phyloP scores from a whole-genome alignment of 2,797 vertebrate genomes.

The Podargus strigoides region DNA sequence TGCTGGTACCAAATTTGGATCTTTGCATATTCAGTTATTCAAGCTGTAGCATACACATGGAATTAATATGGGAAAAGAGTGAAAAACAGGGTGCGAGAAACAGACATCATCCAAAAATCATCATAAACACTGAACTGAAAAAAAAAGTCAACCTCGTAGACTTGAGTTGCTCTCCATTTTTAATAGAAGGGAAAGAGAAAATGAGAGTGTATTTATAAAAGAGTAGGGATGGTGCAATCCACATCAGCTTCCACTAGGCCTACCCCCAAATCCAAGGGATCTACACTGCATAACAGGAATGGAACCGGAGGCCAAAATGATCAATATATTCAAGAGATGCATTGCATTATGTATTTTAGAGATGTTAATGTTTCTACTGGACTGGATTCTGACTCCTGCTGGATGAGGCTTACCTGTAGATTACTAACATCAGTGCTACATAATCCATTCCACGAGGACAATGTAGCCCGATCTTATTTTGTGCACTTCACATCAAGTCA shows the following conservation, averaged over 20 bases:
- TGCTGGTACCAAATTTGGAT: fast-evolving
- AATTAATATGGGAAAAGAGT: background rate
- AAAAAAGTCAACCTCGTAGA: background rate
- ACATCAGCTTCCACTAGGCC: background rate
- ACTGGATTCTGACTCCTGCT: background rate
- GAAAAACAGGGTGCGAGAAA: background rate
- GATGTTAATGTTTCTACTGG: background rate
- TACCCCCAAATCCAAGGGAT: background rate
- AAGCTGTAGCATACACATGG: fast-evolving
- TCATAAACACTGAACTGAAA: background rate
- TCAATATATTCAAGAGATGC: background rate
- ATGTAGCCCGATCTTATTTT: background rate
- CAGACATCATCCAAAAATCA: background rate
- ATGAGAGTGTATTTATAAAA: background rate
- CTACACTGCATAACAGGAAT: background rate
- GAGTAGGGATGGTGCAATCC: background rate
- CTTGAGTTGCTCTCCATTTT: background rate
- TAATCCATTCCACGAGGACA: background rate
- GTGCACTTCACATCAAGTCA: background rate
- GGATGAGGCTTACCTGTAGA: background rate
- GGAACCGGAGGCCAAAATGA: background rate
- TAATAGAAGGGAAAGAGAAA: background rate
- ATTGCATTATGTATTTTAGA: background rate
- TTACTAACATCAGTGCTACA: background rate
- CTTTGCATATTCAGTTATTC: background rate